These are phyloP conservation scores for Macrobrachium rosenbergii DNA, from an alignment of 1,140 invertebrate species.

Conservation along the genomic window DNA sequence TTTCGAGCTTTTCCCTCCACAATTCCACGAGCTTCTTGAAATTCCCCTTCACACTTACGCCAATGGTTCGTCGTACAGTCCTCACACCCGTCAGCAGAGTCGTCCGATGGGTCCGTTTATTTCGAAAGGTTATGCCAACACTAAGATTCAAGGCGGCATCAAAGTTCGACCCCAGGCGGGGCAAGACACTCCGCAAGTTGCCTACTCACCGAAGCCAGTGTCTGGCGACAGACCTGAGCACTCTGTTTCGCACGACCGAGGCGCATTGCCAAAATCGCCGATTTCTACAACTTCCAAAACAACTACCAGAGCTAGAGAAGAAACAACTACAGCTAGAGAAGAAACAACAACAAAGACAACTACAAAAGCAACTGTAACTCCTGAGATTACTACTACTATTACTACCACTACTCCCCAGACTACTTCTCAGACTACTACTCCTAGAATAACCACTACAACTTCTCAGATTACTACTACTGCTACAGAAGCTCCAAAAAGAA, in stretches of 20 bases:
- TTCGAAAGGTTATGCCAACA: slow-evolving; percentile 54
- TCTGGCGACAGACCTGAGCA: neutral
- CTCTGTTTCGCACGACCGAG: neutral
- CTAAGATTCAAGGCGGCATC: slow-evolving; percentile 40
- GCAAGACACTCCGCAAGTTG: slow-evolving; percentile 24
- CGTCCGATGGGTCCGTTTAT: slow-evolving; percentile 29
- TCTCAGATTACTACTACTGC: too few relatives aligned
- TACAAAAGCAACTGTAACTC: too few relatives aligned
- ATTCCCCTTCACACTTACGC: slow-evolving; percentile 41
- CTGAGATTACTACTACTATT: too few relatives aligned
- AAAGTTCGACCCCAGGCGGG: neutral
- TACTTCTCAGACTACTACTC: too few relatives aligned
- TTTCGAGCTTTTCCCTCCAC: slow-evolving; percentile 25
- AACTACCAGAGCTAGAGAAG: neutral
- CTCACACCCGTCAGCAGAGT: slow-evolving; percentile 14
- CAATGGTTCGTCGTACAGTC: slow-evolving; percentile 13
- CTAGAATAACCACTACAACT: too few relatives aligned
- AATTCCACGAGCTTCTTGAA: slow-evolving; percentile 36
- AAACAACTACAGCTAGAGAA: too few relatives aligned
- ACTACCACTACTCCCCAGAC: too few relatives aligned
- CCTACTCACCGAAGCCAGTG: neutral
- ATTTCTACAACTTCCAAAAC: neutral
- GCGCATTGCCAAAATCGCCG: neutral
- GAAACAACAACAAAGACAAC: too few relatives aligned
- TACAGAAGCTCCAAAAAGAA: too few relatives aligned